Evolutionary conservation across 2,888 invertebrate genomes (phyloP).

Genomic region (Drosophila bunnanda): DNA sequence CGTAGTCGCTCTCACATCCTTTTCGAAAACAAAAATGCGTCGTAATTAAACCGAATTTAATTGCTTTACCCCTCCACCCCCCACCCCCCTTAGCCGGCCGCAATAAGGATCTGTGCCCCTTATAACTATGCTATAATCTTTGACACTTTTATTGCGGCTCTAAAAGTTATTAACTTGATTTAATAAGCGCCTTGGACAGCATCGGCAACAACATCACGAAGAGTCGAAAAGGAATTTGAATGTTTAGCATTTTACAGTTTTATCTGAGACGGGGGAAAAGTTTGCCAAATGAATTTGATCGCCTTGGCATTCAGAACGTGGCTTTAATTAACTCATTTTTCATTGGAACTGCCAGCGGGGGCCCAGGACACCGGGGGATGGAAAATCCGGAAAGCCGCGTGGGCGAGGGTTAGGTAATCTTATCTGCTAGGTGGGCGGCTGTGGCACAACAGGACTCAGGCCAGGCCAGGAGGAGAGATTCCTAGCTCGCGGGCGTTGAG

Average conservation of each 20-base stretch:
- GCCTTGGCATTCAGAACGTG: constrained; percentile 69
- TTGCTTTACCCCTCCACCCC: constrained; percentile 66
- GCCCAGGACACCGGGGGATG: constrained; percentile 16
- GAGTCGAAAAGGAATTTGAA: constrained; percentile 42
- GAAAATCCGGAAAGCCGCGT: constrained; percentile 11
- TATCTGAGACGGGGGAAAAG: constrained; percentile 52
- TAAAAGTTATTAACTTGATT: constrained; percentile 84
- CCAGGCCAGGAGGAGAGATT: constrained; percentile 5
- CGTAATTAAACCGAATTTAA: constrained; percentile 79
- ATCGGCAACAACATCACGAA: constrained; percentile 15
- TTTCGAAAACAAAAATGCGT: constrained; percentile 63
- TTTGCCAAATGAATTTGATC: constrained; percentile 73
- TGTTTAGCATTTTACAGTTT: constrained; percentile 68
- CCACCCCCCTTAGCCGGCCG: too few species aligned
- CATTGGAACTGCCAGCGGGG: constrained; percentile 78
- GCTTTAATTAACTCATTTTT: constrained; percentile 84
- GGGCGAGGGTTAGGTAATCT: constrained; percentile 59
- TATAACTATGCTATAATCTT: constrained; percentile 82
- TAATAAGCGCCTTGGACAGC: constrained; percentile 77
- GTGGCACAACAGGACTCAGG: constrained; percentile 32
- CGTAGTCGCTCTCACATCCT: constrained; percentile 26
- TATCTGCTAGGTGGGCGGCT: constrained; percentile 56
- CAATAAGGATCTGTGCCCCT: constrained; percentile 32
- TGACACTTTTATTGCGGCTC: constrained; percentile 83
- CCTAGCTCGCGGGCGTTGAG: constrained; percentile 50